Conservation (phyloP, 2,797 vertebrate species). For the Pseudochromis fuscus region DNA sequence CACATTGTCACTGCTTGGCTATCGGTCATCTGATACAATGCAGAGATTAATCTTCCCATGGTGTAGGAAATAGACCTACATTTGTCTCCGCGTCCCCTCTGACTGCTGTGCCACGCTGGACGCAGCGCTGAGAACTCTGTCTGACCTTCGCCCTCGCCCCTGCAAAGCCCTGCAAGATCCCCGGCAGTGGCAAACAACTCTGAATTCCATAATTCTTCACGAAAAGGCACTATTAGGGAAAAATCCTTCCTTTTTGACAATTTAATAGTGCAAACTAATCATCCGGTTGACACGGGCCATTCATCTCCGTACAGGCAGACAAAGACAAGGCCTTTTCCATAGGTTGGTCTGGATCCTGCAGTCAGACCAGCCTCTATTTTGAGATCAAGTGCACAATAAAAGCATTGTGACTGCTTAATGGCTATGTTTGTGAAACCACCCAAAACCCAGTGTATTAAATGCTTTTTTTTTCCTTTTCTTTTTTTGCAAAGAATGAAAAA, state of each 20-base stretch:
- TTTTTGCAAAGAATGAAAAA: slow-evolving; percentile 84
- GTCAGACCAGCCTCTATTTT: slow-evolving; percentile 88
- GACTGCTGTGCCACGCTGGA: slow-evolving; percentile 73
- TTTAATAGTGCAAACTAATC: slow-evolving; percentile 97
- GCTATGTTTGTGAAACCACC: slow-evolving; percentile 95
- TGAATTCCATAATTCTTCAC: slow-evolving; percentile 89
- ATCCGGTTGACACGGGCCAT: slow-evolving; percentile 93
- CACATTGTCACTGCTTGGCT: slow-evolving; percentile 22
- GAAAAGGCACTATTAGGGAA: slow-evolving; percentile 87
- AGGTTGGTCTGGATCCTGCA: slow-evolving; percentile 87
- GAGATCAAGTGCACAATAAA: slow-evolving; percentile 91
- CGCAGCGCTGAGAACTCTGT: slow-evolving; percentile 84
- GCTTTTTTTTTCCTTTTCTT: slow-evolving; percentile 88
- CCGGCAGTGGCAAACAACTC: slow-evolving; percentile 81
- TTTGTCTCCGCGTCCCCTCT: slow-evolving; percentile 63
- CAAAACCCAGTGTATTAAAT: slow-evolving; percentile 90
- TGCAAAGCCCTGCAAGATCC: slow-evolving; percentile 75
- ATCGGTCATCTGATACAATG: slow-evolving; percentile 36
- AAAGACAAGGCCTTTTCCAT: slow-evolving; percentile 89
- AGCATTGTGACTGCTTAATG: slow-evolving; percentile 92
- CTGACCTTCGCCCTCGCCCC: slow-evolving; percentile 82
- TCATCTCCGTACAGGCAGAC: slow-evolving; percentile 91
- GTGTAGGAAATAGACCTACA: slow-evolving; percentile 56
- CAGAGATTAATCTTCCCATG: slow-evolving; percentile 48
- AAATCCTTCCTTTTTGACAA: slow-evolving; percentile 93